These are phyloP conservation scores for Anarsia innoxiella DNA, from an alignment of 2,888 invertebrate species.

Conservation along the genomic window DNA sequence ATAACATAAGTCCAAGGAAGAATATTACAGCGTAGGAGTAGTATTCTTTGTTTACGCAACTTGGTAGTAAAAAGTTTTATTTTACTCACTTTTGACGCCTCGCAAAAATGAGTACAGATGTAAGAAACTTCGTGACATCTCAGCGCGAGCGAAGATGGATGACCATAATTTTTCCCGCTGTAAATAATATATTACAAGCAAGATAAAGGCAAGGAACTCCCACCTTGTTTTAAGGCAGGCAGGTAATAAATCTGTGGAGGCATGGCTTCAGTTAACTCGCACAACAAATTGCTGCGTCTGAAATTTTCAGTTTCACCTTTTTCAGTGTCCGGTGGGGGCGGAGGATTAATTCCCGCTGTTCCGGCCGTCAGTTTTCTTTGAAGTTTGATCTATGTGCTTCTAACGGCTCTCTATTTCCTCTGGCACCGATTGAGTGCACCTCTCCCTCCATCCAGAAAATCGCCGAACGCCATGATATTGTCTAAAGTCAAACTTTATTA, in stretches of 20 bases:
- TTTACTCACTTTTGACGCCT: constrained; percentile 14
- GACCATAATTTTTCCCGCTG: constrained; percentile 37
- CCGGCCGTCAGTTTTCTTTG: constrained; percentile 11
- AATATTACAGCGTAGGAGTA: not conserved
- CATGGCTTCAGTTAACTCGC: constrained; percentile 30
- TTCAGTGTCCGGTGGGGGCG: constrained; percentile 37
- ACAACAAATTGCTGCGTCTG: constrained; percentile 43
- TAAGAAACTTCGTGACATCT: constrained; percentile 35
- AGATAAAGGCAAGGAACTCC: constrained; percentile 39
- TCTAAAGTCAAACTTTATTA: no score
- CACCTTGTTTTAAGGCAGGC: constrained; percentile 40
- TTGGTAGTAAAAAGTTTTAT: constrained; percentile 15
- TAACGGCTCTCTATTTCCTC: not conserved
- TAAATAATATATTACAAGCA: constrained; percentile 44
- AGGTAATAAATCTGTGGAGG: constrained; percentile 34
- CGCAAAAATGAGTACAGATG: constrained; percentile 25
- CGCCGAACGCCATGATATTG: no score
- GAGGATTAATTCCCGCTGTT: constrained; percentile 24
- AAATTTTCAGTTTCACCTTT: constrained; percentile 44
- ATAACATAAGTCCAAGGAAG: not conserved
- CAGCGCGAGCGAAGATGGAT: constrained; percentile 35
- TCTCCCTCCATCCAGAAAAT: no score
- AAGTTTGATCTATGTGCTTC: constrained; percentile 11
- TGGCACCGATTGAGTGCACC: no score
- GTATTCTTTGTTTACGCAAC: constrained; percentile 11